Base-by-base conservation (phyloP, 1,140 invertebrate species). In the Aricia agestis region DNA sequence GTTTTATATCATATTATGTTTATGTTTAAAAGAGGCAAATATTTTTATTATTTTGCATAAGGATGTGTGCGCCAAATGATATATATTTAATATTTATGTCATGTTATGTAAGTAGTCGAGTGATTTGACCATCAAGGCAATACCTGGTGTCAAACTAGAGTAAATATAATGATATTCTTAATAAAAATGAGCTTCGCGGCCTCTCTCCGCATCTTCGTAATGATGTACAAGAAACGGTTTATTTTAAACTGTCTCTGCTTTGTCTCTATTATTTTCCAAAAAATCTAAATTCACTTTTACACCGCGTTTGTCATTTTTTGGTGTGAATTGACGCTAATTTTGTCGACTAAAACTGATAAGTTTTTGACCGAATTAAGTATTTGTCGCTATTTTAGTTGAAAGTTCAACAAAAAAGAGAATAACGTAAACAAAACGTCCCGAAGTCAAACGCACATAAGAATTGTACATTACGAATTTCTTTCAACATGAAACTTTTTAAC, bases 71-170 rank as follows among this genome's bases (percentile, higher is more conserved):
- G 68, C 58, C 68, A 69, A 61, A 69, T 61, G 9, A 63, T 69
- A 61, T 69, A 61, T 69, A 36, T 61, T 36, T 19, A 19, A 36
- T 36, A 36, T 36, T 36, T 61, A 69, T 69, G 36, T 58, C 59
- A 61, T 57, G 18, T 42, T 2, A 42, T 42, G 45, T 52, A 52
- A n/a, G 58, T 69, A 69, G 68, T 61, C 1, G n/a, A 41, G 57
- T 63, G 59, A 69, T 45, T 45, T 69, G 52, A 69, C 31, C 31
- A 59, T 52, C 67, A 31, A 69, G 7, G 77, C 75, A 80, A 78
- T 81, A 80, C 78, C 72, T 69, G 72, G 82, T 86, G 84, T 86
- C 84, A 84, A 86, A 86, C 74, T 86, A 86, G 80, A 76, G 75
- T 79, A 80, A 76, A 70, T 65, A 75, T 79, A 71, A 76, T 72